phyloP scores from a whole-genome alignment of 2,888 invertebrate genomes.

The Autographa pulchrina region DNA sequence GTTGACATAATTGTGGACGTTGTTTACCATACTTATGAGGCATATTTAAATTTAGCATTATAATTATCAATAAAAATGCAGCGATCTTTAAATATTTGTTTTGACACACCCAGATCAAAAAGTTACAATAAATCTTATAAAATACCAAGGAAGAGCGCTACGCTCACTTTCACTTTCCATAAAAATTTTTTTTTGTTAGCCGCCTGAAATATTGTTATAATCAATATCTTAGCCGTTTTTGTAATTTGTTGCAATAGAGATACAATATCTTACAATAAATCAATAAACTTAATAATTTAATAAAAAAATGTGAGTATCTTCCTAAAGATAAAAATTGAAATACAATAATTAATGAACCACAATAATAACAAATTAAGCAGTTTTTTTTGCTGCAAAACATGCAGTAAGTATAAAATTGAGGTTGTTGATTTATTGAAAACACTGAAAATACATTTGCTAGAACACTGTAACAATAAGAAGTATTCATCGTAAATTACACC shows the following conservation, averaged over 20 bases:
- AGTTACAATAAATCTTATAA: slow-evolving; percentile 1
- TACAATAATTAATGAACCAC: not conserved
- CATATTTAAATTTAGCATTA: not conserved
- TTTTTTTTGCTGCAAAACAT: not conserved
- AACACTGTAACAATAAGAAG: slow-evolving; percentile 37
- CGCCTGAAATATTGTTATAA: not conserved
- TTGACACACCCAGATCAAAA: slow-evolving; percentile 4
- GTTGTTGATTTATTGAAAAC: not conserved
- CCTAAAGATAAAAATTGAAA: too few species aligned
- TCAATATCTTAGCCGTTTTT: not conserved
- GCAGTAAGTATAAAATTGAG: not conserved
- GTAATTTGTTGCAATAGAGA: not conserved
- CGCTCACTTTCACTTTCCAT: not conserved
- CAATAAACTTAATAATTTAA: not conserved
- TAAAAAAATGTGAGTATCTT: not conserved
- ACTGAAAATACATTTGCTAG: slow-evolving; percentile 5
- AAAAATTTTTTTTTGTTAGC: not conserved
- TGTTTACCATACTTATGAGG: not conserved
- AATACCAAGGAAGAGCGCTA: not conserved
- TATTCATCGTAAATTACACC: slow-evolving; percentile 33
- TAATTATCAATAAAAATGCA: not conserved
- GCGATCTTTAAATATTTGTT: not conserved
- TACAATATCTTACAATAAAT: not conserved
- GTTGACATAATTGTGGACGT: not conserved
- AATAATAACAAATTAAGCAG: not conserved